A percentile compares a stretch with the other conserved stretches of the same genome.
Evolutionary conservation across 2,888 invertebrate species (phyloP).

Genomic region (Acleris cristana): DNA sequence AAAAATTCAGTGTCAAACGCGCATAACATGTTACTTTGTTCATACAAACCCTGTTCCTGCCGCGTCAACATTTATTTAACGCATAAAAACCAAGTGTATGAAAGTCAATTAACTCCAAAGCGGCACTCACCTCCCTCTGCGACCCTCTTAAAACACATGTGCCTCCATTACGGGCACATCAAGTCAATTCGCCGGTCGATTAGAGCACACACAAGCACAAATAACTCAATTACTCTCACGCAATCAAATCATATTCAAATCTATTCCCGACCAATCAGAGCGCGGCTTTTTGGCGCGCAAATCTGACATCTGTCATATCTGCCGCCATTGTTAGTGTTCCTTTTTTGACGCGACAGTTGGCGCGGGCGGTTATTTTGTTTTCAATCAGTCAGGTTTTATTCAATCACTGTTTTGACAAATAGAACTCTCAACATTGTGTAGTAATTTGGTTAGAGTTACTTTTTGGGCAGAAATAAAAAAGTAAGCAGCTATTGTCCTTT

Average conservation of each 20-base stretch:
- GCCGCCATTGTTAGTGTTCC: constrained; percentile 63
- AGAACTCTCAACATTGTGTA: constrained; percentile 2
- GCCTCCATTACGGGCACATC: constrained; percentile 38
- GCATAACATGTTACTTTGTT: too few relatives aligned
- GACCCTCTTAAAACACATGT: constrained; percentile 55
- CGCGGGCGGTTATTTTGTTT: constrained; percentile 64
- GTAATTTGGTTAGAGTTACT: constrained; percentile 5
- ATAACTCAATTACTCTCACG: constrained; percentile 60
- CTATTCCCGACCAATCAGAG: constrained; percentile 56
- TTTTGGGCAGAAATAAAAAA: constrained; percentile 1
- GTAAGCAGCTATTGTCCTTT: too few relatives aligned
- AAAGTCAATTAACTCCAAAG: constrained; percentile 22
- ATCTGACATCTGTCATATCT: constrained; percentile 79
- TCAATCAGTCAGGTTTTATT: constrained; percentile 60
- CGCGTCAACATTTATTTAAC: constrained; percentile 9
- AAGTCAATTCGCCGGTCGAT: constrained; percentile 69
- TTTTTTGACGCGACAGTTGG: constrained; percentile 75
- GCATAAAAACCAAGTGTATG: constrained; percentile 28
- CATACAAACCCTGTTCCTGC: neutral
- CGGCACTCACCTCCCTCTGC: constrained; percentile 7
- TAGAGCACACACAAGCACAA: constrained; percentile 70
- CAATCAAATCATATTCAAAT: constrained; percentile 62
- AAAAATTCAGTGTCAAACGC: too few relatives aligned
- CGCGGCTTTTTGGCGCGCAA: constrained; percentile 52
- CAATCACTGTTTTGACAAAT: constrained; percentile 42